Percentiles rank a stretch among this genome's conserved stretches.
These are phyloP conservation scores for Teleopsis dalmanni DNA, from an alignment of 1,140 invertebrate species.

Conservation along the genomic window DNA sequence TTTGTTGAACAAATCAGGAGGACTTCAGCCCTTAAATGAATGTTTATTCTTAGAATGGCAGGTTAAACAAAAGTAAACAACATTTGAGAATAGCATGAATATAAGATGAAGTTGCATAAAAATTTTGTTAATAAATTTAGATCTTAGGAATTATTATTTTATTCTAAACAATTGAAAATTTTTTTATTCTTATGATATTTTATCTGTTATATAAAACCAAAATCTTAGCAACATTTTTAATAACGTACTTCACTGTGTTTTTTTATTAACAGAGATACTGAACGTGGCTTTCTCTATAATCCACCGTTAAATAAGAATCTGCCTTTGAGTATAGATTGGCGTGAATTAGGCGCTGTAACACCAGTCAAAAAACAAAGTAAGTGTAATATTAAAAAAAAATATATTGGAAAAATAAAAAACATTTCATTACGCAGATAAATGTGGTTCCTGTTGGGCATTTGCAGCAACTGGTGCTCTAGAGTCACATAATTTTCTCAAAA, in stretches of 20 bases:
- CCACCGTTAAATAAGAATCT: slow-evolving; percentile 59
- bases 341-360: slow-evolving; percentile 74
- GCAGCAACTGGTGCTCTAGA: slow-evolving; percentile 76
- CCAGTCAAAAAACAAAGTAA: slow-evolving; percentile 80
- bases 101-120: too few relatives aligned
- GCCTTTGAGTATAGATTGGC: slow-evolving; percentile 78
- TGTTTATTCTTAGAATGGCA: too few relatives aligned
- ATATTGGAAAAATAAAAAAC: slow-evolving; percentile 28
- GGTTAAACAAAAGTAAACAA: too few relatives aligned
- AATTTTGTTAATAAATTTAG: too few relatives aligned
- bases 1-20: too few relatives aligned
- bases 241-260: neutral
- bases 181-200: neutral
- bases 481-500: slow-evolving; percentile 58
- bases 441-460: slow-evolving; percentile 92
- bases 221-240: neutral
- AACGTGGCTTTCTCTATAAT: slow-evolving; percentile 55
- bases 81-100: too few relatives aligned
- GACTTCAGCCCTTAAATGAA: too few relatives aligned
- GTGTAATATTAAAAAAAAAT: neutral
- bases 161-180: neutral
- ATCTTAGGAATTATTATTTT: neutral
- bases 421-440: slow-evolving; percentile 47
- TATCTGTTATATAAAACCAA: neutral
- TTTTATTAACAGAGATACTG: neutral